Percentiles rank a stretch among this genome's conserved stretches.
These are phyloP conservation scores for Macrotus californicus DNA, from an alignment of 2,113 vertebrate genomes.

Conservation along the genomic window DNA sequence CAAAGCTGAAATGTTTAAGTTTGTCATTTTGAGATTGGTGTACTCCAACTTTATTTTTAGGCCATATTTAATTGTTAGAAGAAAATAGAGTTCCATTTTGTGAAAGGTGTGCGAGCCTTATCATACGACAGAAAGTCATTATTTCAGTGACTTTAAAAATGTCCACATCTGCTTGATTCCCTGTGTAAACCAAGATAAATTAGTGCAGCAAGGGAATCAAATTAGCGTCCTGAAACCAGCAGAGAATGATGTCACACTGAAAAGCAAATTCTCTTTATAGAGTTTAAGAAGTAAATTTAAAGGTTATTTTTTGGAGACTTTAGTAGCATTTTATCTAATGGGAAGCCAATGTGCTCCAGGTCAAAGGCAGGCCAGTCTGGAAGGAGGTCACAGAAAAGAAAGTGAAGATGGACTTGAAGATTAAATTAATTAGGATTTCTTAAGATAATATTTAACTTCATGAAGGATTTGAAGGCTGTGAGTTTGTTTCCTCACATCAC, in stretches of 20 bases:
- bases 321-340: conserved; percentile 80
- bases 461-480: conserved; percentile 41
- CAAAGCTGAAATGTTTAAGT: not conserved
- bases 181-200: conserved; percentile 74
- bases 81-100: not conserved
- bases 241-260: conserved; percentile 79
- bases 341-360: conserved; percentile 77
- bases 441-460: conserved; percentile 85
- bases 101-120: not conserved
- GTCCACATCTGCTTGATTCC: conserved; percentile 75
- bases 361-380: conserved; percentile 73
- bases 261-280: conserved; percentile 70
- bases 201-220: conserved; percentile 55
- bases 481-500: conserved; percentile 34
- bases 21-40: not conserved
- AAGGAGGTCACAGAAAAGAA: conserved; percentile 79
- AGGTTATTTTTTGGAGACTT: conserved; percentile 79
- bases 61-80: not conserved
- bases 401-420: conserved; percentile 79
- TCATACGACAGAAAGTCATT: too few relatives aligned
- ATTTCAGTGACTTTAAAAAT: not conserved
- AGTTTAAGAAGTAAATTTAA: conserved; percentile 85
- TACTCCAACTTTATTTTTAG: not conserved
- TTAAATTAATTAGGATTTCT: conserved; percentile 85
- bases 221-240: conserved; percentile 80